phyloP scores from a whole-genome alignment of 2,888 invertebrate species.

The Xestia ashworthii region DNA sequence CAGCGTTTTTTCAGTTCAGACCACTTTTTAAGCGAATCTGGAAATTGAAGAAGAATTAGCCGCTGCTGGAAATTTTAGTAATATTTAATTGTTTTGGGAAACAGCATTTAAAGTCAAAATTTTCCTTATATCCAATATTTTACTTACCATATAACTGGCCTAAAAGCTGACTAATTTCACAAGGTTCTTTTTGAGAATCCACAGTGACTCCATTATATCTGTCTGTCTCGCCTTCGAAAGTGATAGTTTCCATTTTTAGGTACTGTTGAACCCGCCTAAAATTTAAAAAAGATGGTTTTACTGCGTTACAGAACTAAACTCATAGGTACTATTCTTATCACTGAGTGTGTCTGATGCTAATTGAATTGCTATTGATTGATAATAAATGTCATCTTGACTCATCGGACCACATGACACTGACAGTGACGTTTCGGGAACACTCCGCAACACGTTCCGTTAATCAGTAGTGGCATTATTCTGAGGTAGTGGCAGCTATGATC shows the following conservation, averaged over 20 bases:
- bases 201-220: slow-evolving; percentile 94
- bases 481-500: too few species aligned
- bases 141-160: slow-evolving; percentile 91
- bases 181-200: slow-evolving; percentile 91
- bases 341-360: neutral
- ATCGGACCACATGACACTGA: neutral
- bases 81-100: neutral
- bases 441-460: neutral
- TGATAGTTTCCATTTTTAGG: slow-evolving; percentile 65
- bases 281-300: slow-evolving; percentile 10
- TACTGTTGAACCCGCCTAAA: slow-evolving; percentile 6
- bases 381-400: slow-evolving; percentile 1
- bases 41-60: slow-evolving; percentile 26
- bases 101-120: neutral
- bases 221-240: slow-evolving; percentile 89
- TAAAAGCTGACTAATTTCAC: slow-evolving; percentile 87
- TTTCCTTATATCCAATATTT: neutral
- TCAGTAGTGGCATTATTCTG: too few species aligned
- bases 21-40: slow-evolving; percentile 94
- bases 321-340: neutral
- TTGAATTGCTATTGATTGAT: slow-evolving; percentile 7
- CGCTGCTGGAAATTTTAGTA: neutral
- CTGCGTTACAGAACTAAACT: neutral
- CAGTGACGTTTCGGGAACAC: neutral
- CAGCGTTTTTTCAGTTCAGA: slow-evolving; percentile 91